Conservation (phyloP, 2,113 vertebrate genomes). For the Propithecus coquereli region DNA sequence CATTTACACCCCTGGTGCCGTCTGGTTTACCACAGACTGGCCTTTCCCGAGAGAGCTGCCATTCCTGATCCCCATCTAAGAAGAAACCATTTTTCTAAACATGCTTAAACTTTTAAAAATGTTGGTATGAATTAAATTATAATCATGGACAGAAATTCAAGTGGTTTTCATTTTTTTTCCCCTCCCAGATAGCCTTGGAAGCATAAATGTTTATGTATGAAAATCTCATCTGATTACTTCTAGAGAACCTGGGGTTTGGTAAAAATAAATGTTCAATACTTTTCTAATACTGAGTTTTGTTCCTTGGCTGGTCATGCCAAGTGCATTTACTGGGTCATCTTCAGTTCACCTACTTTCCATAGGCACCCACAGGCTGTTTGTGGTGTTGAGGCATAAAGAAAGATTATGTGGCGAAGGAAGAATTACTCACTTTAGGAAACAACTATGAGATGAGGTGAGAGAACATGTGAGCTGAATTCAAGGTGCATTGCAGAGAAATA, state of each 20-base stretch:
- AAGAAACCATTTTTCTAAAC: slow-evolving; percentile 49
- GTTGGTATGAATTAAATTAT: slow-evolving; percentile 21
- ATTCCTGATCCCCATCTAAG: not conserved
- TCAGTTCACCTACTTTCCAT: not conserved
- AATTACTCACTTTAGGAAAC: not conserved
- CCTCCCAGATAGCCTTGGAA: slow-evolving; percentile 26
- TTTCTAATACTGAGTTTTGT: not conserved
- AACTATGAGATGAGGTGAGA: not conserved
- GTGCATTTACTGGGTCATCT: not conserved
- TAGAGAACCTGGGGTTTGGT: slow-evolving; percentile 27
- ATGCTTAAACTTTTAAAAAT: slow-evolving; percentile 43
- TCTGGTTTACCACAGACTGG: not conserved
- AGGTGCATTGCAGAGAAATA: not conserved
- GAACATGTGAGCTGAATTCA: not conserved
- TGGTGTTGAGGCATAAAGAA: not conserved
- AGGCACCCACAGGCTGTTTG: not conserved
- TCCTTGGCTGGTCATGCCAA: not conserved
- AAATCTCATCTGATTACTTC: slow-evolving; percentile 23
- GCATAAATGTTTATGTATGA: not conserved
- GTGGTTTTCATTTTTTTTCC: slow-evolving; percentile 50
- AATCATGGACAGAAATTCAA: slow-evolving; percentile 37
- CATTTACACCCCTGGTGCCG: not conserved
- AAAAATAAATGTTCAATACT: not conserved
- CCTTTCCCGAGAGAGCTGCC: not conserved
- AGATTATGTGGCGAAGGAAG: not conserved